Evolutionary conservation across 2,113 vertebrate species (phyloP).

Genomic region (Dasyprocta punctata): DNA sequence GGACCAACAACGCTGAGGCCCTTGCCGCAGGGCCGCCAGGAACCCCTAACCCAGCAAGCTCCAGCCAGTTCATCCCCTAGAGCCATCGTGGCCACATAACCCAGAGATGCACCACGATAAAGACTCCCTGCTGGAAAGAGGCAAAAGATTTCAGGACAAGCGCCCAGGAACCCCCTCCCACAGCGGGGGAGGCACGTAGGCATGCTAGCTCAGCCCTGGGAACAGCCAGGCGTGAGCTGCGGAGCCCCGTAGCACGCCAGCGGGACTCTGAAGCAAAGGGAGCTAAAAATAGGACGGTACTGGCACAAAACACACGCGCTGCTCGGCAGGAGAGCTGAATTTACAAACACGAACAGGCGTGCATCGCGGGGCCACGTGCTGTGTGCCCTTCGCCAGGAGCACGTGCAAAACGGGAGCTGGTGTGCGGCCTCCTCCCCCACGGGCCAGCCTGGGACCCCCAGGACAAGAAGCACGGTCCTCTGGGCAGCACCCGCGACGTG

Average conservation of each 20-base stretch:
- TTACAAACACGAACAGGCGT: background rate
- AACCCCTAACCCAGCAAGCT: background rate
- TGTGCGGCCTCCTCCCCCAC: rapidly evolving
- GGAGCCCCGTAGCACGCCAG: background rate
- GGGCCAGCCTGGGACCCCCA: rapidly evolving
- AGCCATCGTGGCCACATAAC: no score
- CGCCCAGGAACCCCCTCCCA: background rate
- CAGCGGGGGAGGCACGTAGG: rapidly evolving
- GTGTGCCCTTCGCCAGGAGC: background rate
- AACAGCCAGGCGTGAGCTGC: background rate
- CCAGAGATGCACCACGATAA: background rate
- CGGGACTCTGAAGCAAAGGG: background rate
- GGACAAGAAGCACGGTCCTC: background rate
- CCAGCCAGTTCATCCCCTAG: background rate
- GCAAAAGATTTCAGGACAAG: background rate
- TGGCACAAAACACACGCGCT: background rate
- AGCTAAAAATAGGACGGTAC: background rate
- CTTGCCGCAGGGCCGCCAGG: background rate
- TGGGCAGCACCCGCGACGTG: rapidly evolving
- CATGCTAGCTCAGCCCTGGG: background rate
- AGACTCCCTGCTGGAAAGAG: background rate
- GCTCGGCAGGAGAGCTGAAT: background rate
- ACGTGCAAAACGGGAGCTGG: rapidly evolving
- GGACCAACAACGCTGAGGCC: no score
- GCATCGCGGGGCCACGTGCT: rapidly evolving